Conservation (phyloP, 53 echinoderm and acorn worm genomes). For the Arbacia lixula region DNA sequence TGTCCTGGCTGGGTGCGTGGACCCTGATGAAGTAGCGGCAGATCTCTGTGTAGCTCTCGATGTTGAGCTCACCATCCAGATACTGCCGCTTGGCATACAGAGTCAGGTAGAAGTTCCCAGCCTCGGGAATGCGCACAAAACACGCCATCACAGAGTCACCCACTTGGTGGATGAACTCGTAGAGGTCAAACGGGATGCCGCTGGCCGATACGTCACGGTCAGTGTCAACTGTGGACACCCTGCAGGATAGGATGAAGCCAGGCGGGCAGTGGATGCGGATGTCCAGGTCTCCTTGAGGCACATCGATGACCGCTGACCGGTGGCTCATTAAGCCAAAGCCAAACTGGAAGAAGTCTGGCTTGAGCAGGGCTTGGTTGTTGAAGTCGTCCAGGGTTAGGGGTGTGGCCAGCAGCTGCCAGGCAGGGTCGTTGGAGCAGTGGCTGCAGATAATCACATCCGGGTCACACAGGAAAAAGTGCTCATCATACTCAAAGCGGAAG, state of each 20-base stretch:
- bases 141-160: constrained; percentile 78
- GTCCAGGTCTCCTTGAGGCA: constrained; percentile 69
- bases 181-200: constrained; percentile 81
- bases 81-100: constrained; percentile 87
- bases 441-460: constrained; percentile 92
- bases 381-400: constrained; percentile 70
- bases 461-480: constrained; percentile 96
- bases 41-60: constrained; percentile 88
- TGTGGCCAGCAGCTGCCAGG: constrained; percentile 82
- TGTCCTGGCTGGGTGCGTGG: constrained; percentile 67
- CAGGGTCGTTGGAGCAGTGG: constrained; percentile 86
- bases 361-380: constrained; percentile 72
- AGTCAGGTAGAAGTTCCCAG: constrained; percentile 76
- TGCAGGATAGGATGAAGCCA: constrained; percentile 80
- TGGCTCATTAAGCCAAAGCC: constrained; percentile 76
- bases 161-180: constrained; percentile 91
- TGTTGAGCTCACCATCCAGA: constrained; percentile 83
- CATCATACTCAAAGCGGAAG: constrained; percentile 98
- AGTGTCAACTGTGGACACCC: constrained; percentile 60
- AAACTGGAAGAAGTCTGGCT: constrained; percentile 89
- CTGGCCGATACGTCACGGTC: constrained; percentile 43
- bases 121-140: constrained; percentile 91
- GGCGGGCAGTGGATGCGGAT: constrained; percentile 67
- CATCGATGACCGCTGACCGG: constrained; percentile 55
- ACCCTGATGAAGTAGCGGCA: constrained; percentile 74